Evolutionary conservation across 2,797 vertebrate species (phyloP), one percentile per base, ranked within the genome.

Genomic region (Delichon dasypus): DNA sequence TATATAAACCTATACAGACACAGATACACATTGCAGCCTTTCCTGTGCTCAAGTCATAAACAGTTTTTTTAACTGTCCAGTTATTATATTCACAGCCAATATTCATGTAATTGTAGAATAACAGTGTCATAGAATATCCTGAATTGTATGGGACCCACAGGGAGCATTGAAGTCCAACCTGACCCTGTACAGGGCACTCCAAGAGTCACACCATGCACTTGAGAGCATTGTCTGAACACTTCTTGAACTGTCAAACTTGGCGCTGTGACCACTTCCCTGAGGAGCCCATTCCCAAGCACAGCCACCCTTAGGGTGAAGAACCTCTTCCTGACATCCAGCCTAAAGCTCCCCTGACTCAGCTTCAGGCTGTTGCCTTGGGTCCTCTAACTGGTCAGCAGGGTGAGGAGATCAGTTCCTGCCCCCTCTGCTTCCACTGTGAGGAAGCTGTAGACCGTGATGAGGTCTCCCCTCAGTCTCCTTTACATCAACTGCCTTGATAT

Each of bases 331-430:
- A 53, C 32, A 57, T 19, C 36, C 44, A 32, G 1, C 36, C 26
- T 57, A 64, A 78, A 57, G 2, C 18, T 48, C 8, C 42, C 29
- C 17, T 27, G 21, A 32, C 6, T 12, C 21, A 71, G 7, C 15
- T 71, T 55, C 50, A 36, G 10, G 7, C 12, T 1, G 1, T 30
- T 85, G 7, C 19, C 48, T 55, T 0, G 0, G 26, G 12, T 71
- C 17, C 34, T 70, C 14, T 27, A 34, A 30, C 42, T 42, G 42
- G 20, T 48, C 57, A 55, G 42, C 30, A 27, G 42, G 32, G 30
- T 13, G 19, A 45, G 48, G 26, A 48, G 23, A 29, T 22, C 50
- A 36, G 15, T 50, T 5, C 21, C 30, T 48, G 18, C 18, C 15
- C 15, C 14, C 17, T 70, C 42, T 34, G 17, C 65, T 71, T 64